Conservation (phyloP, 2,113 vertebrate genomes). For the Garra rufa region DNA sequence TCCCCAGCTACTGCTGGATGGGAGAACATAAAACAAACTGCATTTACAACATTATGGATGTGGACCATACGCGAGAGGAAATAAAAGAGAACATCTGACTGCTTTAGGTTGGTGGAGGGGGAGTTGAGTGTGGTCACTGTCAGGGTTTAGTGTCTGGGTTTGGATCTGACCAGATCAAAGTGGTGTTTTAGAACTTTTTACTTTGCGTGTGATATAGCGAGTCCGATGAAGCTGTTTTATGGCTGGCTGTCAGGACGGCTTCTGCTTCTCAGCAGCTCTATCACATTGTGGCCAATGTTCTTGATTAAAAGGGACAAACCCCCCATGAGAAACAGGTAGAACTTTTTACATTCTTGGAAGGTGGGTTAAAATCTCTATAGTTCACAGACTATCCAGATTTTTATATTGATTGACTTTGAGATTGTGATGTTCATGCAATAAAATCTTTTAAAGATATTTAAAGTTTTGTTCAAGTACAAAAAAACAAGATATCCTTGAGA, state of each 20-base stretch:
- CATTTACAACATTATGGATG: slow-evolving; percentile 52
- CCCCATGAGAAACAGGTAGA: slow-evolving; percentile 30
- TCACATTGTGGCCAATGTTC: slow-evolving; percentile 44
- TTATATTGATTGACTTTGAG: neutral
- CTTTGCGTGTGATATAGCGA: slow-evolving; percentile 43
- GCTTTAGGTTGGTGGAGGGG: slow-evolving; percentile 51
- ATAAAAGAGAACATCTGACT: slow-evolving; percentile 35
- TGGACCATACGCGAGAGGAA: slow-evolving; percentile 39
- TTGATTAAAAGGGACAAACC: slow-evolving; percentile 52
- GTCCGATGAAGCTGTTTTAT: slow-evolving; percentile 52
- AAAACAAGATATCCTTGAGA: neutral
- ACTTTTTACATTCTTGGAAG: slow-evolving; percentile 35
- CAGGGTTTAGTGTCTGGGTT: slow-evolving; percentile 43
- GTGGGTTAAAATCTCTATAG: slow-evolving; percentile 13
- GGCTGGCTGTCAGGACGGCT: slow-evolving; percentile 40
- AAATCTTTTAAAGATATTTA: neutral
- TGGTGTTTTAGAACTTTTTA: slow-evolving; percentile 40
- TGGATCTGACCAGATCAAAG: slow-evolving; percentile 57
- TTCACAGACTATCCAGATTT: too few relatives aligned
- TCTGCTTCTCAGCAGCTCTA: slow-evolving; percentile 52
- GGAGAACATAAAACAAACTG: slow-evolving; percentile 54
- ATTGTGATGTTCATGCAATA: neutral
- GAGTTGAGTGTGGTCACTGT: slow-evolving; percentile 38
- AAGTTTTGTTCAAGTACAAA: neutral
- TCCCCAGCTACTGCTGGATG: slow-evolving; percentile 66